phyloP scores from a whole-genome alignment of 2,888 invertebrate species.

The Branchipolynoe longqiensis region DNA sequence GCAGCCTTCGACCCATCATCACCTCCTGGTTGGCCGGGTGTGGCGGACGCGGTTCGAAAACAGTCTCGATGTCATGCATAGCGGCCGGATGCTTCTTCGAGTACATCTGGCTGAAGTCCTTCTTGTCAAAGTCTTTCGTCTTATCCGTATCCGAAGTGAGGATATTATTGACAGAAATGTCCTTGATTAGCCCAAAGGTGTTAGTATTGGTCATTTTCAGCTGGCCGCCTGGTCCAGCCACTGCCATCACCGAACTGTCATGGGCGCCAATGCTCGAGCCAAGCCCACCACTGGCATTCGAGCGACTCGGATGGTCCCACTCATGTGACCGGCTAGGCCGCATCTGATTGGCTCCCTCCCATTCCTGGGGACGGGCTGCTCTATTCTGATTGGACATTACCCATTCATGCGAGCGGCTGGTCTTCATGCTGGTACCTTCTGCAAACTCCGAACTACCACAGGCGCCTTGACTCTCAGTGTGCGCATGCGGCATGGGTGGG shows the following conservation, averaged over 20 bases:
- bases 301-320: neutral
- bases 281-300: neutral
- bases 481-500: neutral
- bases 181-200: constrained; percentile 79
- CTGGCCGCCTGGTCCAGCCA: no score
- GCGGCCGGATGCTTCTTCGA: constrained; percentile 59
- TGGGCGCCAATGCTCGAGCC: neutral
- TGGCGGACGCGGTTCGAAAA: constrained; percentile 64
- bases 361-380: constrained; percentile 68
- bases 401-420: constrained; percentile 34
- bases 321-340: constrained; percentile 49
- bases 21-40: neutral
- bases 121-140: constrained; percentile 76
- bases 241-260: neutral
- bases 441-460: neutral
- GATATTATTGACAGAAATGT: constrained; percentile 80
- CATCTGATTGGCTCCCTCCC: constrained; percentile 52
- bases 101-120: constrained; percentile 69
- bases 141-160: constrained; percentile 77
- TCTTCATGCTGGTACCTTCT: constrained; percentile 9
- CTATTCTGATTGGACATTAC: constrained; percentile 57
- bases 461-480: constrained; percentile 28
- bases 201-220: constrained; percentile 58
- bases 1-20: neutral
- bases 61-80: constrained; percentile 54